Conservation (phyloP, 2,797 vertebrate species). For the Natrix natrix region DNA sequence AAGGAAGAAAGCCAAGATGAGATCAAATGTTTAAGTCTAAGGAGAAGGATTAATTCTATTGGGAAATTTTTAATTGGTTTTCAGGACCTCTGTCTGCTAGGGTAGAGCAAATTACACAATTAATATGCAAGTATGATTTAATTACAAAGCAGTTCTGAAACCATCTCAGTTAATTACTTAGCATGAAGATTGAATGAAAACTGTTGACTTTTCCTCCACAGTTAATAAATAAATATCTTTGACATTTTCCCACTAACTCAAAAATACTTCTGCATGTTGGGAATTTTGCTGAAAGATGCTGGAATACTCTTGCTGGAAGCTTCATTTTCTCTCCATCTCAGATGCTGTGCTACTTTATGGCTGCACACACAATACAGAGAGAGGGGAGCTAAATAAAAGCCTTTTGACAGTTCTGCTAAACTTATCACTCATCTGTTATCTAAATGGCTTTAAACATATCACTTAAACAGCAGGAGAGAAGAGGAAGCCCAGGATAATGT, state of each 20-base stretch:
- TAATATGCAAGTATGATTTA: slow-evolving; percentile 23
- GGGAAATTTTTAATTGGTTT: slow-evolving; percentile 4
- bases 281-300: background rate
- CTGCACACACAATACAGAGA: background rate
- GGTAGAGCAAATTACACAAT: background rate
- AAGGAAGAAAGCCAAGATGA: background rate
- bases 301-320: background rate
- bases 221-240: background rate
- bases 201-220: background rate
- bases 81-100: background rate
- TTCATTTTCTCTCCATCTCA: background rate
- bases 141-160: slow-evolving; percentile 10
- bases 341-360: background rate
- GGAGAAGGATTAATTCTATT: background rate
- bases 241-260: background rate
- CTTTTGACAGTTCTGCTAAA: background rate
- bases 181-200: background rate
- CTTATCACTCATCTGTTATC: background rate
- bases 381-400: background rate
- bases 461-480: background rate
- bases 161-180: slow-evolving; percentile 18
- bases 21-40: background rate
- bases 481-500: background rate
- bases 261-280: background rate
- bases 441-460: background rate